Base-by-base conservation (phyloP, 2,888 invertebrate species). In the Rhimphoctona megacephalus region DNA sequence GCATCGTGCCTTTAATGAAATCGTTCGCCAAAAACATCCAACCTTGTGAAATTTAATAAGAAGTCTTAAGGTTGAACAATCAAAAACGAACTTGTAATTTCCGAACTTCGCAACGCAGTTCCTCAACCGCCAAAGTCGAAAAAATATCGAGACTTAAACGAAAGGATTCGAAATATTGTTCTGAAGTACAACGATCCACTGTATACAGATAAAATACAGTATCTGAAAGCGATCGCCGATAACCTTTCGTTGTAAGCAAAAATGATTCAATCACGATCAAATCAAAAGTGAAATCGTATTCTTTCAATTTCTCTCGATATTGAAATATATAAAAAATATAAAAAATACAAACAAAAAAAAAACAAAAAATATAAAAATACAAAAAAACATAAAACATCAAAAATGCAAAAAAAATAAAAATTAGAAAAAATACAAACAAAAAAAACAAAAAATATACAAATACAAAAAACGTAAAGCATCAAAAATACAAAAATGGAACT, bases 1-100 rank as follows among this genome's bases (percentile, higher is more conserved):
- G 73, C 73, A 73, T 54, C 73, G 73, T 19, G 54, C 52, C 54
- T 73, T 73, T n/a, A 73, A 73, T 36, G 73, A 73, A n/a, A 33
- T 73, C 8, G 73, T 73, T 14, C 33, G 54, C 52, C 73, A 73
- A 33, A 73, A 57, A 33, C 52, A 73, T 73, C 73, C 54, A 14
- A 73, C 33, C 4, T 19, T 73, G 25, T 73, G 54, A 33, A 36
- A 19, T 30, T 54, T 73, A 17, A 73, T 73, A 30, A 73, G 73
- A 30, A 49, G 70, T 36, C 73, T 73, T 7, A 73, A 73, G n/a
- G 19, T 57, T 54, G 73, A 73, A 30, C 73, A n/a, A n/a, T n/a
- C n/a, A n/a, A n/a, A n/a, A n/a, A n/a, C n/a, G n/a, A n/a, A n/a
- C n/a, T n/a, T n/a, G 49, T 11, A 30, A 33, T 73, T 19, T 54